These are phyloP conservation scores for Zophobas morio DNA, from an alignment of 1,140 invertebrate species.

Conservation along the genomic window DNA sequence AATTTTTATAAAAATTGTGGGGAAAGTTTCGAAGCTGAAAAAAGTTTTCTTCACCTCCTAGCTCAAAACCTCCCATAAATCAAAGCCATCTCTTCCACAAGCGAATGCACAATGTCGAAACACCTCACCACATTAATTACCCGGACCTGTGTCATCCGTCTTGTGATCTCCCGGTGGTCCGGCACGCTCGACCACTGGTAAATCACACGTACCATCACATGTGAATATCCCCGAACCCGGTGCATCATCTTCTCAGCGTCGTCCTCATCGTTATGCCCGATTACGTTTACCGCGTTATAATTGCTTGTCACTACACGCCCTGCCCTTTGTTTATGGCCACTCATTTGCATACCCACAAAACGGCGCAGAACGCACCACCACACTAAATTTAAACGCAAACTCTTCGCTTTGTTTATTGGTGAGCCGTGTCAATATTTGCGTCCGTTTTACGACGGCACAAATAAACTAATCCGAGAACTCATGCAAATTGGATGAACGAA, in stretches of 20 bases:
- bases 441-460: constrained; percentile 36
- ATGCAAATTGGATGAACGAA: constrained; percentile 27
- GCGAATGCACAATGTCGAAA: not conserved
- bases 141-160: constrained; percentile 12
- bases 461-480: constrained; percentile 36
- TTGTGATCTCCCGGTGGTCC: constrained; percentile 34
- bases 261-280: constrained; percentile 37
- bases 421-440: constrained; percentile 38
- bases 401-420: constrained; percentile 44
- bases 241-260: constrained; percentile 35
- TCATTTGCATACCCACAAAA: constrained; percentile 41
- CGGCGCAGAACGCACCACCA: constrained; percentile 5
- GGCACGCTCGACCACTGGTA: constrained; percentile 11
- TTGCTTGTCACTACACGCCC: constrained; percentile 47
- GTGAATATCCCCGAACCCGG: constrained; percentile 10
- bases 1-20: no score
- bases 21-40: no score
- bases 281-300: constrained; percentile 45
- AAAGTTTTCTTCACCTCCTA: not conserved
- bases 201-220: constrained; percentile 9
- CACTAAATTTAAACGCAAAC: constrained; percentile 47
- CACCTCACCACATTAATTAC: constrained; percentile 27
- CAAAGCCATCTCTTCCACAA: constrained; percentile 8
- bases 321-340: constrained; percentile 47
- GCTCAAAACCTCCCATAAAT: constrained; percentile 7